phyloP scores from a whole-genome alignment of 2,797 vertebrate genomes.

The Myripristis jacobus region DNA sequence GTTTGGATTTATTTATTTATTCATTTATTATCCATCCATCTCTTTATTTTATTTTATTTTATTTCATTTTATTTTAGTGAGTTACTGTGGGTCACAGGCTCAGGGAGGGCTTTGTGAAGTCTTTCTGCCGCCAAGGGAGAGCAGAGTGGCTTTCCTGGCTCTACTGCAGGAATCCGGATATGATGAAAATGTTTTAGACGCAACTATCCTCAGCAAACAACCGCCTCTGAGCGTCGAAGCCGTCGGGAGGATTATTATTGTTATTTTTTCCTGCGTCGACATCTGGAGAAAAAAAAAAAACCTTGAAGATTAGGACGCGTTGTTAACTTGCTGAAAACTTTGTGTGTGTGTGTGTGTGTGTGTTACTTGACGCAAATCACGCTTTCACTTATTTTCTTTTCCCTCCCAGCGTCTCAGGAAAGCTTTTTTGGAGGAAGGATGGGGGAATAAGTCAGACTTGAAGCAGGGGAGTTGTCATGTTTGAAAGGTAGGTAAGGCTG shows the following conservation, averaged over 20 bases:
- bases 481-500: slow-evolving; percentile 76
- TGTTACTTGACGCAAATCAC: slow-evolving; percentile 3
- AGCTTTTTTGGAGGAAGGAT: slow-evolving; percentile 61
- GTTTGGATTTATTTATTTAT: no score
- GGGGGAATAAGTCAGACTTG: slow-evolving; percentile 68
- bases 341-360: no score
- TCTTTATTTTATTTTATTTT: accelerated
- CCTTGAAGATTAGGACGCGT: neutral
- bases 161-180: slow-evolving; percentile 87
- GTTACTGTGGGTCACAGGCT: slow-evolving; percentile 31
- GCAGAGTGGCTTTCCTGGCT: slow-evolving; percentile 47
- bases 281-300: slow-evolving; percentile 28
- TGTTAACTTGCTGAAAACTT: slow-evolving; percentile 5
- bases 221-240: slow-evolving; percentile 55
- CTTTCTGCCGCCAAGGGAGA: slow-evolving; percentile 56
- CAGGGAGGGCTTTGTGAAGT: slow-evolving; percentile 58
- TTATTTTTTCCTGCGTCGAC: slow-evolving; percentile 21
- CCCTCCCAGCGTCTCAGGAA: slow-evolving; percentile 18
- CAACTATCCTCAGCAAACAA: slow-evolving; percentile 57
- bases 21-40: no score
- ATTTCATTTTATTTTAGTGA: neutral
- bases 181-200: slow-evolving; percentile 87
- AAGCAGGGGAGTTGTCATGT: slow-evolving; percentile 81
- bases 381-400: slow-evolving; percentile 29
- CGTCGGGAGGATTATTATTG: slow-evolving; percentile 24